Conservation (phyloP, 2,888 invertebrate species). For the Nephrocerus scutellatus region DNA sequence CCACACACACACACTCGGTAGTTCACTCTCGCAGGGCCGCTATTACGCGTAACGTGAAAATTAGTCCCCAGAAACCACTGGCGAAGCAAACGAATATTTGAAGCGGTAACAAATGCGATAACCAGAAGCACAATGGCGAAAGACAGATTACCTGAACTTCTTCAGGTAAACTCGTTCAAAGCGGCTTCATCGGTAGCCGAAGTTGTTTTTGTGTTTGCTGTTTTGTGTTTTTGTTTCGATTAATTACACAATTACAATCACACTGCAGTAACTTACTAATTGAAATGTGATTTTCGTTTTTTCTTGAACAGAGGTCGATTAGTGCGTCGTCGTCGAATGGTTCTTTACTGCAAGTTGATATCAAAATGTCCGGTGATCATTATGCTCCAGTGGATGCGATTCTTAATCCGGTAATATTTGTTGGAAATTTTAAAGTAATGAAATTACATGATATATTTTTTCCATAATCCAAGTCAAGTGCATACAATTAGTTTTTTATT, state of each 20-base stretch:
- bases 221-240: too few species aligned
- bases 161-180: conserved; percentile 41
- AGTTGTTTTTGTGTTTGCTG: too few species aligned
- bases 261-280: not conserved
- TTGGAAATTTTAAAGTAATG: too few species aligned
- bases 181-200: not conserved
- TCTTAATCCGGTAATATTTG: conserved; percentile 39
- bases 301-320: conserved; percentile 34
- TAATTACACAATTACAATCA: conserved; percentile 3
- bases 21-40: too few species aligned
- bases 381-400: conserved; percentile 39
- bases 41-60: too few species aligned
- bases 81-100: too few species aligned
- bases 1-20: too few species aligned
- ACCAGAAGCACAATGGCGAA: conserved; percentile 33
- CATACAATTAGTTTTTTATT: too few species aligned
- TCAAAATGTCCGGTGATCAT: conserved; percentile 28
- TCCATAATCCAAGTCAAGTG: too few species aligned
- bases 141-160: conserved; percentile 43
- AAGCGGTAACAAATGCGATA: not conserved
- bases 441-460: too few species aligned
- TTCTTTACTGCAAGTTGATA: conserved; percentile 29
- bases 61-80: too few species aligned
- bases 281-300: conserved; percentile 8
- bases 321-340: conserved; percentile 40